phyloP scores from a whole-genome alignment of 1,140 invertebrate genomes.

The Zelostemma sp. region DNA sequence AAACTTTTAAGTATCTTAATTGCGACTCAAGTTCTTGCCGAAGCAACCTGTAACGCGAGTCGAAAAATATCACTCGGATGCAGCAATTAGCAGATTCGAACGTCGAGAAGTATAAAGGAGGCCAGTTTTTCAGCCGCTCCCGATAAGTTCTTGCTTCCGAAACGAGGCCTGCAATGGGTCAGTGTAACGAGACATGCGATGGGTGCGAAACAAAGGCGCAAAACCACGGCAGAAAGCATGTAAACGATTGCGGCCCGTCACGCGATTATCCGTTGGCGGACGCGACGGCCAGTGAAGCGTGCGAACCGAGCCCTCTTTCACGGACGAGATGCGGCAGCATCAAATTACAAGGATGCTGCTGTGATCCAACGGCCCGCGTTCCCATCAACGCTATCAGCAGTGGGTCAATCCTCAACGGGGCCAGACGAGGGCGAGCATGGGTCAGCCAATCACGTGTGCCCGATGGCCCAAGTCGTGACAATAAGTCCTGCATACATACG shows the following conservation, averaged over 20 bases:
- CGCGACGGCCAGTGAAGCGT: neutral
- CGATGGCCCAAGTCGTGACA: slow-evolving; percentile 39
- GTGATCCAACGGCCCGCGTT: slow-evolving; percentile 40
- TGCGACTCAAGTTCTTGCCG: no score
- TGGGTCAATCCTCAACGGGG: slow-evolving; percentile 64
- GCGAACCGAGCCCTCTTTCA: slow-evolving; percentile 32
- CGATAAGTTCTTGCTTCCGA: slow-evolving; percentile 32
- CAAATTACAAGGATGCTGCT: slow-evolving; percentile 37
- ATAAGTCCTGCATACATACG: slow-evolving; percentile 45
- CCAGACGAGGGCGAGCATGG: slow-evolving; percentile 58
- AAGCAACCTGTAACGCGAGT: no score
- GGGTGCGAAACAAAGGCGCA: slow-evolving; percentile 16
- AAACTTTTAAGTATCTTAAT: no score
- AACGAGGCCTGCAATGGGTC: slow-evolving; percentile 9
- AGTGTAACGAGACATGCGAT: neutral
- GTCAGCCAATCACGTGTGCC: slow-evolving; percentile 52
- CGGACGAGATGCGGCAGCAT: slow-evolving; percentile 35
- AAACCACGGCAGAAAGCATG: slow-evolving; percentile 3
- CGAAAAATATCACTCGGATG: no score
- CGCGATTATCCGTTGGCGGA: slow-evolving; percentile 18
- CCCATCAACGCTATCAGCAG: slow-evolving; percentile 46
- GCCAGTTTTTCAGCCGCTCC: slow-evolving; percentile 42
- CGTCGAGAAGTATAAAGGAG: slow-evolving; percentile 11
- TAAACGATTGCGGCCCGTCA: neutral
- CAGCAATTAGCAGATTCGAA: no score